Evolutionary conservation across 2,113 vertebrate species (phyloP).

Genomic region (Cheirogaleus medius): DNA sequence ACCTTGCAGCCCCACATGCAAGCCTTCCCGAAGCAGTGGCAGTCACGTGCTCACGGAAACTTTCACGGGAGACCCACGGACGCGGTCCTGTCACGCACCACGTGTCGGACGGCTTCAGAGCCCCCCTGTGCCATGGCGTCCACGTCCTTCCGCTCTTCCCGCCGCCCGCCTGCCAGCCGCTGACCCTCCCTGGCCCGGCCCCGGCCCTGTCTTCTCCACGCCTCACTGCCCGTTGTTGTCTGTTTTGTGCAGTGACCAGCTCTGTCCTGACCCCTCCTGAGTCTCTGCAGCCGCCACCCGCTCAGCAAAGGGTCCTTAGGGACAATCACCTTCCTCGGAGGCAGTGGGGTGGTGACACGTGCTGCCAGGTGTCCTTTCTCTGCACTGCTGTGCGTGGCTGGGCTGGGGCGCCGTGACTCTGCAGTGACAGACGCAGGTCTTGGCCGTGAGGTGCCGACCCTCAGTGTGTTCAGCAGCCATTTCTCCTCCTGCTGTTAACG

Average conservation of each 20-base stretch:
- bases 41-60: not conserved
- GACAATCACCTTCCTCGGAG: not conserved
- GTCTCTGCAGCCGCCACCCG: not conserved
- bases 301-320: no score
- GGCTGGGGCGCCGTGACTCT: not conserved
- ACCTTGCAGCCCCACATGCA: no score
- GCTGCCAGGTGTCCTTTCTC: not conserved
- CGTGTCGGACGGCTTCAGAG: not conserved
- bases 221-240: not conserved
- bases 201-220: fast-evolving
- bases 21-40: not conserved
- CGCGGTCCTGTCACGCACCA: not conserved
- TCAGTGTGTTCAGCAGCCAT: not conserved
- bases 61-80: not conserved
- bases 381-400: fast-evolving
- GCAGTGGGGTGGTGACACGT: not conserved
- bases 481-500: not conserved
- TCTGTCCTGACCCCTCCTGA: fast-evolving
- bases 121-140: fast-evolving
- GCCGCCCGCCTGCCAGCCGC: not conserved
- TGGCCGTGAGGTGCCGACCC: not conserved
- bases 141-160: not conserved
- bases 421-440: not conserved
- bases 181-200: no score
- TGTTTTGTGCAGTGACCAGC: not conserved